Conservation (phyloP, 2,888 invertebrate genomes). For the Chymomyza caudatula region DNA sequence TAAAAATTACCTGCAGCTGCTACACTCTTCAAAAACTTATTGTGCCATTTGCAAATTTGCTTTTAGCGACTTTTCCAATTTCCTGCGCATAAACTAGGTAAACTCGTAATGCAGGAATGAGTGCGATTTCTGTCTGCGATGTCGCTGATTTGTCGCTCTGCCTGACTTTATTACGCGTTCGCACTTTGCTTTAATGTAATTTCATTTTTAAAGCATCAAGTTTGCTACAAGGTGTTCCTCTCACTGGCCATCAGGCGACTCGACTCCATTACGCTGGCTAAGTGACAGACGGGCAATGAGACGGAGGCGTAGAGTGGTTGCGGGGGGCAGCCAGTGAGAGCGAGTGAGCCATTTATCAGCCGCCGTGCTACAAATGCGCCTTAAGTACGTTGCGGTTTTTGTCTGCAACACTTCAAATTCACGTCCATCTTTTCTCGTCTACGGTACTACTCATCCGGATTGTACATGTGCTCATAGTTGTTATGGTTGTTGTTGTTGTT, state of each 20-base stretch:
- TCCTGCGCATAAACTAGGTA: too few relatives aligned
- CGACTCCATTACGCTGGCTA: not conserved
- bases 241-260: not conserved
- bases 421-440: not conserved
- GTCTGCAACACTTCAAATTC: slow-evolving; percentile 49
- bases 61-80: too few relatives aligned
- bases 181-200: slow-evolving; percentile 28
- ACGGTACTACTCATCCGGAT: not conserved
- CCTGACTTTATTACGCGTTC: not conserved
- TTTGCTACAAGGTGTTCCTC: not conserved
- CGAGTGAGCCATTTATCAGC: slow-evolving; percentile 70
- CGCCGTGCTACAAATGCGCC: slow-evolving; percentile 23
- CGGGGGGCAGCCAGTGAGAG: slow-evolving; percentile 32
- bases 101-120: too few relatives aligned
- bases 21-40: too few relatives aligned
- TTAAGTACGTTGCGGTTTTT: slow-evolving; percentile 56
- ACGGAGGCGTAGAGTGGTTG: too few relatives aligned
- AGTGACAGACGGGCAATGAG: not conserved
- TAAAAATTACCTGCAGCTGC: too few relatives aligned
- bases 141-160: not conserved
- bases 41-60: too few relatives aligned
- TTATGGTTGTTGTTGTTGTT: not conserved
- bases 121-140: not conserved
- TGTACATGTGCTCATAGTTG: not conserved
- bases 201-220: slow-evolving; percentile 25